These are phyloP conservation scores for Phymorhynchus buccinoides DNA, from an alignment of 1,140 invertebrate species.

Conservation along the genomic window DNA sequence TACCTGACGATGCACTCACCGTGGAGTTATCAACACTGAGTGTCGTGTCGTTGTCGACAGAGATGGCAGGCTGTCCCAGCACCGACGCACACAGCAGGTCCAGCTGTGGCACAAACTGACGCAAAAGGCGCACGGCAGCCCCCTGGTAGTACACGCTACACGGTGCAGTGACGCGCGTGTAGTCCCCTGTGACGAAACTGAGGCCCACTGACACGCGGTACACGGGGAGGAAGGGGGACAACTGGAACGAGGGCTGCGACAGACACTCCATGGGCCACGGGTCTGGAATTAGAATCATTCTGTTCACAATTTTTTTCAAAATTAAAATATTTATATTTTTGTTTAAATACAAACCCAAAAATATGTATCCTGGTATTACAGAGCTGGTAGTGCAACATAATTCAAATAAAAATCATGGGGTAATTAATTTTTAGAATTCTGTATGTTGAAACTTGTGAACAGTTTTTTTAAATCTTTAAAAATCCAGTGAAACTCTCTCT, in stretches of 20 bases:
- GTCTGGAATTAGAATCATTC: conserved; percentile 9
- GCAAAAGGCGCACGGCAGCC: neutral
- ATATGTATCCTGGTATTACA: too few relatives aligned
- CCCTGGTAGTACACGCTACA: conserved; percentile 35
- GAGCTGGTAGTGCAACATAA: too few relatives aligned
- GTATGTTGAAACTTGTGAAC: neutral
- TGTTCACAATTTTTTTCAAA: neutral
- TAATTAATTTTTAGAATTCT: too few relatives aligned
- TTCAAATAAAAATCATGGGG: too few relatives aligned
- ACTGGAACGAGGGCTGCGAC: neutral
- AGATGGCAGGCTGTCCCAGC: neutral
- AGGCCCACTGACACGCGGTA: conserved; percentile 26
- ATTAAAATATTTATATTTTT: neutral
- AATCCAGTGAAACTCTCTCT: neutral
- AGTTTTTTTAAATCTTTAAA: neutral
- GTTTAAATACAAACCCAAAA: neutral
- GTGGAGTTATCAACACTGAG: neutral
- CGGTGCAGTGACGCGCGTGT: neutral
- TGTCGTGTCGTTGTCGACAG: neutral
- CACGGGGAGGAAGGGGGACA: conserved; percentile 15
- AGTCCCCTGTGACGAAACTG: neutral
- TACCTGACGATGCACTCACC: neutral
- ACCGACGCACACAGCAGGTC: neutral
- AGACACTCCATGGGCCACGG: conserved; percentile 42
- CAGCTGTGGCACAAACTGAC: conserved; percentile 18